These are phyloP conservation scores for Apostichopus japonicus DNA, from an alignment of 35 echinoderm and acorn worm species.

Conservation along the genomic window DNA sequence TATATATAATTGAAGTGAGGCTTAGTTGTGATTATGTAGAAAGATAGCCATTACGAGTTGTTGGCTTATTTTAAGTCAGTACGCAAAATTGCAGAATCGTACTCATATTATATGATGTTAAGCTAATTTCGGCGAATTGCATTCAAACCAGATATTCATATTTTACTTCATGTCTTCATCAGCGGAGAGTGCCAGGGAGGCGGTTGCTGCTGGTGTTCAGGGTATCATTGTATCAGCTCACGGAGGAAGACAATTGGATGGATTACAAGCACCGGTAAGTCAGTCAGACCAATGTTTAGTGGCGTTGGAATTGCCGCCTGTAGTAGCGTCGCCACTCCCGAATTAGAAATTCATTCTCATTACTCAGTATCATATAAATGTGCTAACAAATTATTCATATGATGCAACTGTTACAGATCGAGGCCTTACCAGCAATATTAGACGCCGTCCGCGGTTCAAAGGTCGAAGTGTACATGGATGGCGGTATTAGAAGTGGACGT, in stretches of 20 bases:
- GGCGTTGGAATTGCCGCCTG: too few relatives aligned
- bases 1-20: too few relatives aligned
- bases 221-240: slow-evolving; percentile 82
- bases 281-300: too few relatives aligned
- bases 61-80: too few relatives aligned
- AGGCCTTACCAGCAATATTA: slow-evolving; percentile 41
- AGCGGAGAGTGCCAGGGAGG: slow-evolving; percentile 65
- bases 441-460: neutral
- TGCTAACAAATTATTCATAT: neutral
- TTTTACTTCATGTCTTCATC: too few relatives aligned
- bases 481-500: slow-evolving; percentile 19
- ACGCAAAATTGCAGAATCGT: too few relatives aligned
- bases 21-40: too few relatives aligned
- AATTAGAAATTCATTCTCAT: neutral
- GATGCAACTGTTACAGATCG: neutral
- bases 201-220: slow-evolving; percentile 64
- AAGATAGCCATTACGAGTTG: too few relatives aligned
- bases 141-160: too few relatives aligned
- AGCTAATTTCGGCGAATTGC: too few relatives aligned
- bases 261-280: slow-evolving; percentile 71
- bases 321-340: too few relatives aligned
- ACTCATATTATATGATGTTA: too few relatives aligned
- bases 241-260: slow-evolving; percentile 80
- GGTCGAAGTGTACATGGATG: slow-evolving; percentile 42
- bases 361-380: neutral